Percentiles rank a stretch among this genome's conserved stretches.
Evolutionary conservation across 2,797 vertebrate genomes (phyloP).

Genomic region (Heteromormyrus szaboi): DNA sequence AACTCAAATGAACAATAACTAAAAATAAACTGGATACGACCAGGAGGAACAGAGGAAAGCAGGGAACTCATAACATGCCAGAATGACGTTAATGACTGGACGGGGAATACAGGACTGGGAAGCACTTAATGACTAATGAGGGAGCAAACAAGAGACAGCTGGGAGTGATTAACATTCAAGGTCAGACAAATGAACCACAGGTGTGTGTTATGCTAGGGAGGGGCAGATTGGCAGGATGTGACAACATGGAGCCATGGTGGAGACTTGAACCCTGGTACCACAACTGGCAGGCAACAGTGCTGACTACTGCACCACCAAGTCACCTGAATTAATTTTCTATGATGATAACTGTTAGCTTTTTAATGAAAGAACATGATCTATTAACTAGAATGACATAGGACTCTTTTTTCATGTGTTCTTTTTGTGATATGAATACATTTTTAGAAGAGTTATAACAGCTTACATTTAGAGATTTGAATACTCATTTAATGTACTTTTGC

Average conservation of each 20-base stretch:
- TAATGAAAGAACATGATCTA: not conserved
- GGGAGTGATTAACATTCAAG: not conserved
- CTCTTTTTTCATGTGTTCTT: too few relatives aligned
- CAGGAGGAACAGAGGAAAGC: not conserved
- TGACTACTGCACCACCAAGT: not conserved
- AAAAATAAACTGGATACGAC: not conserved
- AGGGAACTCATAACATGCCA: not conserved
- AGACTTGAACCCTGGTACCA: not conserved
- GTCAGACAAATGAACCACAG: not conserved
- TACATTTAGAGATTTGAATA: constrained; percentile 19
- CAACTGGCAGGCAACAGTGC: not conserved
- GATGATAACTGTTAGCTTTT: not conserved
- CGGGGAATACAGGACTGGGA: not conserved
- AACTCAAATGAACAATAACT: not conserved
- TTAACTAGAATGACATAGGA: not conserved
- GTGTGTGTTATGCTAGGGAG: not conserved
- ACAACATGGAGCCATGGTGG: not conserved
- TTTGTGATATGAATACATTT: not conserved
- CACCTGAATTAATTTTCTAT: not conserved
- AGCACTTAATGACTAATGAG: not conserved
- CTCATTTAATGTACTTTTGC: constrained; percentile 21
- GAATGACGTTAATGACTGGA: not conserved
- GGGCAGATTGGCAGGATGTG: not conserved
- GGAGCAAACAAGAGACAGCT: not conserved
- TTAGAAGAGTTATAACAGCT: not conserved